These are phyloP conservation scores for Antheraea mylitta DNA, from an alignment of 1,140 invertebrate genomes.

Conservation along the genomic window DNA sequence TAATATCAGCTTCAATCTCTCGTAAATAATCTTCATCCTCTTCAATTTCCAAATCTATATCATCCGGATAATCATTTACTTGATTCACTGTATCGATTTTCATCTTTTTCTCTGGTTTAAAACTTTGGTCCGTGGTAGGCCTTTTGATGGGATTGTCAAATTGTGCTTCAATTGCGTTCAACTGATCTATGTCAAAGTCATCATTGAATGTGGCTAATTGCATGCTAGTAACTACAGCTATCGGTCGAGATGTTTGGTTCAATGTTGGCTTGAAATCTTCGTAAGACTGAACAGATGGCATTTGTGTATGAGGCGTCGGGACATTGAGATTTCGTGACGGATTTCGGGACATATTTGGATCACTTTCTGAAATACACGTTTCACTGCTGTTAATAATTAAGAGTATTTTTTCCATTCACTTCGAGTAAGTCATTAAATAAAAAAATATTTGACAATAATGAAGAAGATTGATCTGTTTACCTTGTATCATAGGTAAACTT, in stretches of 20 bases:
- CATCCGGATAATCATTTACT: conserved; percentile 42
- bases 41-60: conserved; percentile 42
- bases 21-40: conserved; percentile 59
- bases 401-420: no score
- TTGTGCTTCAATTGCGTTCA: conserved; percentile 52
- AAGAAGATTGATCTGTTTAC: conserved; percentile 22
- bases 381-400: not conserved
- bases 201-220: conserved; percentile 40
- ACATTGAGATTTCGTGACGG: conserved; percentile 31
- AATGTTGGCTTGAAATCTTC: conserved; percentile 16
- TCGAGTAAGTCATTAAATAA: no score
- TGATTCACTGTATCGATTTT: conserved; percentile 34
- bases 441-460: not conserved
- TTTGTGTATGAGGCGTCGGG: conserved; percentile 31
- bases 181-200: conserved; percentile 54
- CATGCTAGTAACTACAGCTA: conserved; percentile 34
- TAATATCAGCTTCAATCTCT: conserved; percentile 49
- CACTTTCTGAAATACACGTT: conserved; percentile 24
- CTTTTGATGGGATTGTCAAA: conserved; percentile 39
- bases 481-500: conserved; percentile 42
- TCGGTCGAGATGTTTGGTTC: conserved; percentile 22
- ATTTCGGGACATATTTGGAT: conserved; percentile 30
- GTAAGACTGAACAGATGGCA: conserved; percentile 20
- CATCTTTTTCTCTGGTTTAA: conserved; percentile 52
- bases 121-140: conserved; percentile 18